A percentile compares a stretch with the other conserved stretches of the same genome.
phyloP scores from a whole-genome alignment of 2,113 vertebrate species.

The Rhagologus leucostigma region DNA sequence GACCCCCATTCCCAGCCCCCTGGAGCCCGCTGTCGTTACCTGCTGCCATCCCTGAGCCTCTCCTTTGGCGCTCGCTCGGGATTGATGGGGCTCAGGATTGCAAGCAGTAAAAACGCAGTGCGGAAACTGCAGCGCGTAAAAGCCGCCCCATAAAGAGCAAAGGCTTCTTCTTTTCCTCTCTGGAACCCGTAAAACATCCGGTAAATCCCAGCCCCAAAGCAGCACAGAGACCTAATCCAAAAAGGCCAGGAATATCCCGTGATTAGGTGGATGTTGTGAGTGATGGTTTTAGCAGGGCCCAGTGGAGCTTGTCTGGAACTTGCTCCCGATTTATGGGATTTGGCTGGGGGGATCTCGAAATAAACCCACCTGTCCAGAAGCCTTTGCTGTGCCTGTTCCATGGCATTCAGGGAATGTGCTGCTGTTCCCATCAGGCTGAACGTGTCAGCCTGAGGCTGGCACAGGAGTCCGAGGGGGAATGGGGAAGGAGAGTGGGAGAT shows the following conservation, averaged over 20 bases:
- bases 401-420: not conserved
- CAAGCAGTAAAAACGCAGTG: not conserved
- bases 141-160: conserved; percentile 29
- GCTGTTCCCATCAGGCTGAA: not conserved
- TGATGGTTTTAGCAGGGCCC: not conserved
- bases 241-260: not conserved
- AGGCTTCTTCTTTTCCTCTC: not conserved
- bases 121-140: not conserved
- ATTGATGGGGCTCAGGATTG: conserved; percentile 8
- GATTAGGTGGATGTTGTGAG: not conserved
- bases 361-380: not conserved
- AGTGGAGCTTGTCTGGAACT: not conserved
- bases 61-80: not conserved
- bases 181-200: not conserved
- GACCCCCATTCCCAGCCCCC: not conserved
- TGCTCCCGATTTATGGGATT: not conserved
- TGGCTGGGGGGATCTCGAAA: not conserved
- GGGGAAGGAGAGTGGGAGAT: not conserved
- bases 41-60: not conserved
- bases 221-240: not conserved
- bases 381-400: not conserved
- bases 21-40: not conserved
- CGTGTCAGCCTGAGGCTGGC: not conserved
- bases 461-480: not conserved
- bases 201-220: not conserved